A percentile compares a stretch with the other conserved stretches of the same genome.
phyloP scores from a whole-genome alignment of 2,113 vertebrate genomes.

The Xiphophorus maculatus region DNA sequence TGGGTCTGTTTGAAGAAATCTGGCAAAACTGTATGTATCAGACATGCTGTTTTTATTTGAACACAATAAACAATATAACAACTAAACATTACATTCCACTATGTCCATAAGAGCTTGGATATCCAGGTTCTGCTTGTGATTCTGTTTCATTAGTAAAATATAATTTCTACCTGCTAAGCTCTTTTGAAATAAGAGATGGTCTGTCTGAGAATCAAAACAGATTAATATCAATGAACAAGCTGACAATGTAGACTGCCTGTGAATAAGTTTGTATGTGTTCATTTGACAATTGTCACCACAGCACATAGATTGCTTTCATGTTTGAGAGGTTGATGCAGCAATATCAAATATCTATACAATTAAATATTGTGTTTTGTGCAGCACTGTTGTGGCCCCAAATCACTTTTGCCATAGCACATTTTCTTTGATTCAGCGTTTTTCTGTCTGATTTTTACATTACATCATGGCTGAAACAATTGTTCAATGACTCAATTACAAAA shows the following conservation, averaged over 20 bases:
- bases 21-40: too few species aligned
- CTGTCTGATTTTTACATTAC: slow-evolving; percentile 27
- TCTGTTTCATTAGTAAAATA: slow-evolving; percentile 63
- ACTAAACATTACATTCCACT: slow-evolving; percentile 43
- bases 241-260: slow-evolving; percentile 38
- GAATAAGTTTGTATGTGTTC: slow-evolving; percentile 2
- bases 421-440: slow-evolving; percentile 56
- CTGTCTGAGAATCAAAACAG: slow-evolving; percentile 55
- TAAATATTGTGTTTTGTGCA: slow-evolving; percentile 58
- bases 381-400: slow-evolving; percentile 44
- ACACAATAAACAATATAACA: slow-evolving; percentile 28
- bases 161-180: slow-evolving; percentile 66
- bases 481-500: too few species aligned
- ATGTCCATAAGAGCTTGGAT: slow-evolving; percentile 26
- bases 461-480: too few species aligned
- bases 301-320: slow-evolving; percentile 15
- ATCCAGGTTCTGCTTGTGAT: slow-evolving; percentile 52
- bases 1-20: too few species aligned
- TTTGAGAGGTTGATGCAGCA: slow-evolving; percentile 26
- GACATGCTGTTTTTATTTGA: slow-evolving; percentile 34
- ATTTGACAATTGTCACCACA: slow-evolving; percentile 1
- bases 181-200: slow-evolving; percentile 56
- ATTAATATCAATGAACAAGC: slow-evolving; percentile 24
- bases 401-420: slow-evolving; percentile 49
- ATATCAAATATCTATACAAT: slow-evolving; percentile 60